phyloP scores from a whole-genome alignment of 2,888 invertebrate species.

The Cryptocephalus primarius region DNA sequence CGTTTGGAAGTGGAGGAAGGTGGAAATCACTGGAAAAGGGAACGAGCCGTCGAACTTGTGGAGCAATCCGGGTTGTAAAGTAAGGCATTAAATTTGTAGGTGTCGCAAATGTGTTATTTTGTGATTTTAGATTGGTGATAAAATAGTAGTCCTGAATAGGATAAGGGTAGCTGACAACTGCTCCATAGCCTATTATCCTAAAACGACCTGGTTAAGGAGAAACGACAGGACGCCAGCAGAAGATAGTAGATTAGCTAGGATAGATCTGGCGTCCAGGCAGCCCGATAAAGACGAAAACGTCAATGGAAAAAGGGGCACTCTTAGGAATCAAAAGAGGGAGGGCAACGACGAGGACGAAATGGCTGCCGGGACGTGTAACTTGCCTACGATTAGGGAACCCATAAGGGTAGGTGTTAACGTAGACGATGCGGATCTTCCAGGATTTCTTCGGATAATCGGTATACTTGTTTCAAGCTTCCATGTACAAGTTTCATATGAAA shows the following conservation, averaged over 20 bases:
- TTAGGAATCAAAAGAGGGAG: conserved; percentile 31
- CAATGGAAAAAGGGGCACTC: conserved; percentile 55
- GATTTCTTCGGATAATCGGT: too few relatives aligned
- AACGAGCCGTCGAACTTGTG: conserved; percentile 80
- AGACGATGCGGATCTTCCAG: too few relatives aligned
- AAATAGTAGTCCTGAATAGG: conserved; percentile 63
- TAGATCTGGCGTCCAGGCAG: conserved; percentile 30
- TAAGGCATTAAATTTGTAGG: conserved; percentile 23
- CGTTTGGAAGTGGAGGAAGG: conserved; percentile 63
- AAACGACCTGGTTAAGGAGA: conserved; percentile 19
- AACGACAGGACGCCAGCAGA: conserved; percentile 14
- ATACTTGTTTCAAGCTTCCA: too few relatives aligned
- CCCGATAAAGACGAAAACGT: conserved; percentile 59
- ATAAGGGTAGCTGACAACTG: conserved; percentile 45
- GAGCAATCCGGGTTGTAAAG: conserved; percentile 87
- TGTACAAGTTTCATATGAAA: too few relatives aligned
- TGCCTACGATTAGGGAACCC: conserved; percentile 2
- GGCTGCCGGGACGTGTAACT: background rate
- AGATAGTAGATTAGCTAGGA: conserved; percentile 21
- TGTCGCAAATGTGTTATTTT: background rate
- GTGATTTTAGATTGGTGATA: conserved; percentile 50
- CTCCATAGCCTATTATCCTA: conserved; percentile 43
- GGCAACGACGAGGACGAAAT: conserved; percentile 16
- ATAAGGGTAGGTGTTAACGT: conserved; percentile 2
- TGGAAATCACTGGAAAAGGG: conserved; percentile 65